phyloP scores from a whole-genome alignment of 2,113 vertebrate species.

The Pogona vitticeps region DNA sequence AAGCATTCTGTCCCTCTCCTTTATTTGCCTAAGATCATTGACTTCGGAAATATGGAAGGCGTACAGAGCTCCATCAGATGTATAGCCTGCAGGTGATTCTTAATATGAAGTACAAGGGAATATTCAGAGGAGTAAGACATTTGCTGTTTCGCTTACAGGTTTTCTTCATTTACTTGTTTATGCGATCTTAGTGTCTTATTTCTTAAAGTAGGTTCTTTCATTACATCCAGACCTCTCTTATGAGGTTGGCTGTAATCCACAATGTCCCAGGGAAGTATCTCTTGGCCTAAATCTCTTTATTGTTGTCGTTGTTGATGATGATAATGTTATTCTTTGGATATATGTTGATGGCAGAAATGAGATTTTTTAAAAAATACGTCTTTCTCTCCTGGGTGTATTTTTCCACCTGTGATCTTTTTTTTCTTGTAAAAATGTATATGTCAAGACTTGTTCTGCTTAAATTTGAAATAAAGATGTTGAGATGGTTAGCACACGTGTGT shows the following conservation, averaged over 20 bases:
- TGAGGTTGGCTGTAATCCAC: background rate
- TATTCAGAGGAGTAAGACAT: background rate
- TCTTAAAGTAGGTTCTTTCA: background rate
- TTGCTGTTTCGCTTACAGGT: background rate
- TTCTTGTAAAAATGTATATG: conserved; percentile 70
- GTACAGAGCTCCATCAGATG: too few relatives aligned
- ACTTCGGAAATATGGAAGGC: background rate
- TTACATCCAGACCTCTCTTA: background rate
- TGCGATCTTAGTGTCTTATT: background rate
- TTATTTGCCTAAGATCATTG: background rate
- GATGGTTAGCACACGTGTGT: background rate
- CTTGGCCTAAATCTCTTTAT: background rate
- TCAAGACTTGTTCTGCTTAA: conserved; percentile 69
- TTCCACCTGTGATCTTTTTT: conserved; percentile 14
- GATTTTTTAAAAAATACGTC: conserved; percentile 3
- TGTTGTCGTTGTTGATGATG: background rate
- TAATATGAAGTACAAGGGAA: background rate
- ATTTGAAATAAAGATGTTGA: conserved; percentile 59
- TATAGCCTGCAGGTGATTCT: background rate
- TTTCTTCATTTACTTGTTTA: background rate
- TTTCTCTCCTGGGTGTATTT: conserved; percentile 38
- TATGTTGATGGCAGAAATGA: conserved; percentile 44
- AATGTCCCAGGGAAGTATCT: background rate
- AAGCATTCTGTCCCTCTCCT: background rate
- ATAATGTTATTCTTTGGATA: background rate